Evolutionary conservation across 1,140 invertebrate genomes (phyloP).

Genomic region (Tetramorium alpestre): DNA sequence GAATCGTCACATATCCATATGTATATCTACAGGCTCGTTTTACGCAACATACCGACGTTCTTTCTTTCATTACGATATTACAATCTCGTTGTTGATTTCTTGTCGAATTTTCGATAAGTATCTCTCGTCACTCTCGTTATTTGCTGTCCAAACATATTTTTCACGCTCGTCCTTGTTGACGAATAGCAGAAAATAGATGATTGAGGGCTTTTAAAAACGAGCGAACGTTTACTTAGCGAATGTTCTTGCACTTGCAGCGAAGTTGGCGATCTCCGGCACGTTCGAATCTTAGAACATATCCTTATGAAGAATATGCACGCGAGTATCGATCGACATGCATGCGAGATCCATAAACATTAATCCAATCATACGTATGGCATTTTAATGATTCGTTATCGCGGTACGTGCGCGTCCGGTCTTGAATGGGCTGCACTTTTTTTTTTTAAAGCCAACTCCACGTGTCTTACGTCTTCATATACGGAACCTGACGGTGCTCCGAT

Average conservation of each 20-base stretch:
- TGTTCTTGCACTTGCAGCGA: background rate
- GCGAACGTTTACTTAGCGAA: background rate
- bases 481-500: background rate
- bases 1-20: background rate
- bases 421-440: background rate
- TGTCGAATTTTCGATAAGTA: background rate
- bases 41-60: background rate
- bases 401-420: background rate
- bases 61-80: background rate
- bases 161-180: background rate
- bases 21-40: background rate
- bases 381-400: background rate
- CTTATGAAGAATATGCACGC: conserved; percentile 4
- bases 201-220: background rate
- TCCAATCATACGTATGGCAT: background rate
- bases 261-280: background rate
- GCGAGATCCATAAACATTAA: conserved; percentile 23
- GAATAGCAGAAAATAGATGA: background rate
- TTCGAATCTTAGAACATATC: background rate
- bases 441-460: background rate
- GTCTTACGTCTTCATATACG: background rate
- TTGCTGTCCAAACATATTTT: background rate
- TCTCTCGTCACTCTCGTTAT: background rate
- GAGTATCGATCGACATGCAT: conserved; percentile 9
- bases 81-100: background rate